These are phyloP conservation scores for Perithous albicinctus DNA, from an alignment of 2,888 invertebrate species.

Conservation along the genomic window DNA sequence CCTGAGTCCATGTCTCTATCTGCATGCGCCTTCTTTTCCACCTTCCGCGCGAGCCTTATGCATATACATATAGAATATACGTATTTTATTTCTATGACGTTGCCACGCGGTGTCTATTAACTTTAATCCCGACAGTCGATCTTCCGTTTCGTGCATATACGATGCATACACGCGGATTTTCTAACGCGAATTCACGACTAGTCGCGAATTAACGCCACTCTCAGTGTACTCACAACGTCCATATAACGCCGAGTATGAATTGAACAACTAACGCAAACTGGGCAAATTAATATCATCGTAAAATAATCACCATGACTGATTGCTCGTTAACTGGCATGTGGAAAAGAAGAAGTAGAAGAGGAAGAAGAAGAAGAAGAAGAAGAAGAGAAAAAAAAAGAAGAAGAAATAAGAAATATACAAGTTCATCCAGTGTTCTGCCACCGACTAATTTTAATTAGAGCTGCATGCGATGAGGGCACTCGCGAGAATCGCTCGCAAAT, in stretches of 20 bases:
- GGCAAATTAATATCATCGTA: conserved; percentile 71
- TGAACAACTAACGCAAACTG: conserved; percentile 57
- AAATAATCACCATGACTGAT: conserved; percentile 72
- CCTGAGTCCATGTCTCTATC: too few species aligned
- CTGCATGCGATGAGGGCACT: conserved; percentile 53
- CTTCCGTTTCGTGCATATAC: conserved; percentile 63
- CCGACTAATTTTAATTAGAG: conserved; percentile 65
- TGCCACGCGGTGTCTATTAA: conserved; percentile 56
- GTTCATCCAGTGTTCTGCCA: conserved; percentile 59
- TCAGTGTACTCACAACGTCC: conserved; percentile 20
- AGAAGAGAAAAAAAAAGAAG: conserved; percentile 15
- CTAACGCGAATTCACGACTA: conserved; percentile 50
- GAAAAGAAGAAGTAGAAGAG: conserved; percentile 13
- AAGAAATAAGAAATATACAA: conserved; percentile 29
- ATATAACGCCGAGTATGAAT: conserved; percentile 14
- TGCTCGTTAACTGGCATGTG: conserved; percentile 68
- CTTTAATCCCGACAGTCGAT: conserved; percentile 64
- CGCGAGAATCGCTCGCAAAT: conserved; percentile 57
- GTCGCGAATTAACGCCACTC: conserved; percentile 55
- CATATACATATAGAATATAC: conserved; percentile 57
- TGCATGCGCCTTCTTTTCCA: conserved; percentile 53
- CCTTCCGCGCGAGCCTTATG: conserved; percentile 51
- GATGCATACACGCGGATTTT: conserved; percentile 56
- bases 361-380: conserved; percentile 8
- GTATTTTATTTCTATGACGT: conserved; percentile 49